A percentile compares a stretch with the other conserved stretches of the same genome.
These are phyloP conservation scores for Euzophera pinguis DNA, from an alignment of 2,888 invertebrate genomes.

Conservation along the genomic window DNA sequence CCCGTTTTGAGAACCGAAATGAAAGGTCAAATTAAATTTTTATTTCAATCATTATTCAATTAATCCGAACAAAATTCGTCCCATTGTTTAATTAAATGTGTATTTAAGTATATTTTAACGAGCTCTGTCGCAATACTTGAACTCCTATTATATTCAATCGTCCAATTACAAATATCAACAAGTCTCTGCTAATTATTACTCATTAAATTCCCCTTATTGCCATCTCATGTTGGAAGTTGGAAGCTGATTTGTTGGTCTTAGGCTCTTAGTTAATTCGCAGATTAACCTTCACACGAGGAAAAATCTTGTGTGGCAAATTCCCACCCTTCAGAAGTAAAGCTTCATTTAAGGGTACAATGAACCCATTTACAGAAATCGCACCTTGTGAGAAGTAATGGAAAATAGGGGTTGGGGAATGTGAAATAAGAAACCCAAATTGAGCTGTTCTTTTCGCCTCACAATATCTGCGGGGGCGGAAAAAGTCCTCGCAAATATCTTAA, in stretches of 20 bases:
- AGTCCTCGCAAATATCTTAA: no score
- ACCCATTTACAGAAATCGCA: slow-evolving; percentile 10
- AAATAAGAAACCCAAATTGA: not conserved
- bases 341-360: slow-evolving; percentile 15
- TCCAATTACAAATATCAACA: not conserved
- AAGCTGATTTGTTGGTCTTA: not conserved
- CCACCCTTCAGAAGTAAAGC: not conserved
- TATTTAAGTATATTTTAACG: not conserved
- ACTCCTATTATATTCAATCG: not conserved
- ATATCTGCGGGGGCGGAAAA: no score
- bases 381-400: not conserved
- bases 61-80: not conserved
- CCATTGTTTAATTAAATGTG: slow-evolving; percentile 1
- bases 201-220: not conserved
- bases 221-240: not conserved
- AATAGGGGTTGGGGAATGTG: not conserved
- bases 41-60: no score
- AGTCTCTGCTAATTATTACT: not conserved
- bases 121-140: not conserved
- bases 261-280: not conserved
- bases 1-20: not conserved
- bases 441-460: no score
- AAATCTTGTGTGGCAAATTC: not conserved
- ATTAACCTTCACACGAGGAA: not conserved
- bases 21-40: no score